Evolutionary conservation across 37 sponge, comb jelly and placozoan species (phyloP).

Genomic region (Spongilla lacustris): DNA sequence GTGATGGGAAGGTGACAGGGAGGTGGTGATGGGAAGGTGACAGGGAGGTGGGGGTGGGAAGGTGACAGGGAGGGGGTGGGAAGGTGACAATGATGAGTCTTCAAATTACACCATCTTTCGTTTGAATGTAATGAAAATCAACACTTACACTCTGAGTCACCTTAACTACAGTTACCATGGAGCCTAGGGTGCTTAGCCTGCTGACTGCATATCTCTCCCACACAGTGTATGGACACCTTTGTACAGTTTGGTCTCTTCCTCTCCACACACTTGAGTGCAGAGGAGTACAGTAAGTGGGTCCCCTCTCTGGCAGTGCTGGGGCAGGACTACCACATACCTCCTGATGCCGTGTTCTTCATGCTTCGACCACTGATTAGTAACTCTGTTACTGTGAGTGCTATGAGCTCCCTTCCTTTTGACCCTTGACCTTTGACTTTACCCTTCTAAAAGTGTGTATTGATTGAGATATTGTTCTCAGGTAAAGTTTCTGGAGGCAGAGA

Average conservation of each 20-base stretch:
- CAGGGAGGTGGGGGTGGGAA: no score
- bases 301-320: slow-evolving; percentile 79
- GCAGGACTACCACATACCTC: slow-evolving; percentile 82
- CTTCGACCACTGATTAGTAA: slow-evolving; percentile 72
- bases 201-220: not conserved
- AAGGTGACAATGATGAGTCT: not conserved
- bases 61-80: no score
- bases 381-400: slow-evolving; percentile 61
- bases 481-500: slow-evolving; percentile 58
- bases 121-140: not conserved
- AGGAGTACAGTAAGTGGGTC: slow-evolving; percentile 78
- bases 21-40: no score
- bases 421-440: not conserved
- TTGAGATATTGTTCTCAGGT: no score
- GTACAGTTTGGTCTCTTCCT: slow-evolving; percentile 96
- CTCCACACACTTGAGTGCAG: slow-evolving; percentile 78
- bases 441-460: no score
- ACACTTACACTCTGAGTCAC: not conserved
- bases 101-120: not conserved
- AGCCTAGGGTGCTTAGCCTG: not conserved
- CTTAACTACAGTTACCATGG: not conserved
- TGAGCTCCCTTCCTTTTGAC: not conserved
- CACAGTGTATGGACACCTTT: slow-evolving; percentile 95
- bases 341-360: slow-evolving; percentile 93
- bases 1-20: no score